Base-by-base conservation (phyloP, 2,888 invertebrate genomes). In the Athalia cordata region DNA sequence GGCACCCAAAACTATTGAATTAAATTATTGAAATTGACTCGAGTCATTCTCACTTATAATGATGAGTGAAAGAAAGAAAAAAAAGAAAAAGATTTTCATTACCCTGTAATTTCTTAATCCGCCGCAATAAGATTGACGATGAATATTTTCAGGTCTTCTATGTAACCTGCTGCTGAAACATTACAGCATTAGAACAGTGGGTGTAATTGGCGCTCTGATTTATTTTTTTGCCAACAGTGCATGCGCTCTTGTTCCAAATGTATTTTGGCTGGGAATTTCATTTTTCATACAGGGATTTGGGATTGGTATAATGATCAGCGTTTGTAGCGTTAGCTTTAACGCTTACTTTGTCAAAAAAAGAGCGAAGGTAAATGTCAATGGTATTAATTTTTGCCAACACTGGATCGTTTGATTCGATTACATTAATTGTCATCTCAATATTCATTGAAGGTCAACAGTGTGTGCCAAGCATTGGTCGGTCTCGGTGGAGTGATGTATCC, bases 321-420 rank as follows among this genome's bases (percentile, higher is more conserved):
- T 95, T 3, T 92, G 93, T 66, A 95, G 94, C 82, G 94, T 95
- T 1, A 93, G 94, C 5, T 95, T 96, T 84, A 95, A 96, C 84
- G 93, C 93, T 80, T 96, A 95, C 84, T 96, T 96, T 84, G 93
- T 94, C 0, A 93, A 93, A 84, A 94, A 92, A 84, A 91, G 95
- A 5, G 93, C 94, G 0, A 92, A 94, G 76, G 89, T 90, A 84
- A 65, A 78, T 77, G 78, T 7, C n/a, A 15, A 64, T 29, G 5
- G 5, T 52, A 29, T 29, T 2, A 55, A 5, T 11, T 52, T 52
- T 52, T 15, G 52, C 50, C 1, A 43, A 52, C 55, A 29, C 50
- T 52, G 11, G 1, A 13, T 7, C 7, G 7, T 67, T 0, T 7
- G 6, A 5, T 5, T 11, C 43, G 64, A 45, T 4, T n/a, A 92